These are phyloP conservation scores for Morbakka virulenta DNA, from an alignment of 30 jellyfish, hydroid and myxozoan genomes.

Conservation along the genomic window DNA sequence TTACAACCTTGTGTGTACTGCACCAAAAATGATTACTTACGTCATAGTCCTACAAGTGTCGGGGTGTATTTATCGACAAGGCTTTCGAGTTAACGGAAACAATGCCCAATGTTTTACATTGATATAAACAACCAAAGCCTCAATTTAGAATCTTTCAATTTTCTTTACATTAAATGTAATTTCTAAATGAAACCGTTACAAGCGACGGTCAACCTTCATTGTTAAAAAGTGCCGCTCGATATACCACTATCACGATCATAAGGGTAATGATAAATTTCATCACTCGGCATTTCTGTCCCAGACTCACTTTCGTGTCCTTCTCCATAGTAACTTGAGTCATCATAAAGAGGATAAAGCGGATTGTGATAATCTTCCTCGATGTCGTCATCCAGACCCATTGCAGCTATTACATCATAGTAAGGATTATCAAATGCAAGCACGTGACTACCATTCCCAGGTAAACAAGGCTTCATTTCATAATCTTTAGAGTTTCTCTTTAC, in stretches of 20 bases:
- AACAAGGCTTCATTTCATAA: slow-evolving; percentile 74
- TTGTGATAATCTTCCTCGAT: slow-evolving; percentile 92
- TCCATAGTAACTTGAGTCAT: slow-evolving; percentile 54
- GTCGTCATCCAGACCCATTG: slow-evolving; percentile 98
- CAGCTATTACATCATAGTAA: slow-evolving; percentile 97
- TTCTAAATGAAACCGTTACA: too few species aligned
- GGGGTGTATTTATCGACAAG: too few species aligned
- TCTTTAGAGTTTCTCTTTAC: slow-evolving; percentile 82
- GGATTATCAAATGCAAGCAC: slow-evolving; percentile 93
- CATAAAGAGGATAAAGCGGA: slow-evolving; percentile 66
- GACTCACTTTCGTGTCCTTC: slow-evolving; percentile 66
- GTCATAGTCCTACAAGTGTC: too few species aligned
- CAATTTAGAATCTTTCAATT: too few species aligned
- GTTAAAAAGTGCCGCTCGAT: slow-evolving; percentile 86
- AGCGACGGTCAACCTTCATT: not conserved
- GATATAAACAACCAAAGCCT: too few species aligned
- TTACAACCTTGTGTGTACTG: too few species aligned
- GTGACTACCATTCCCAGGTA: slow-evolving; percentile 73
- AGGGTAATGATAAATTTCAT: slow-evolving; percentile 64
- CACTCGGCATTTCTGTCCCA: slow-evolving; percentile 66
- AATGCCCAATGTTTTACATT: too few species aligned
- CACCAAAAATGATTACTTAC: too few species aligned
- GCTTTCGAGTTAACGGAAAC: too few species aligned
- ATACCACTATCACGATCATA: slow-evolving; percentile 95
- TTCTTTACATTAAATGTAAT: too few species aligned